Evolutionary conservation across 2,113 vertebrate genomes (phyloP), one percentile per base, ranked within the genome.

Genomic region (Trogon surrucura): DNA sequence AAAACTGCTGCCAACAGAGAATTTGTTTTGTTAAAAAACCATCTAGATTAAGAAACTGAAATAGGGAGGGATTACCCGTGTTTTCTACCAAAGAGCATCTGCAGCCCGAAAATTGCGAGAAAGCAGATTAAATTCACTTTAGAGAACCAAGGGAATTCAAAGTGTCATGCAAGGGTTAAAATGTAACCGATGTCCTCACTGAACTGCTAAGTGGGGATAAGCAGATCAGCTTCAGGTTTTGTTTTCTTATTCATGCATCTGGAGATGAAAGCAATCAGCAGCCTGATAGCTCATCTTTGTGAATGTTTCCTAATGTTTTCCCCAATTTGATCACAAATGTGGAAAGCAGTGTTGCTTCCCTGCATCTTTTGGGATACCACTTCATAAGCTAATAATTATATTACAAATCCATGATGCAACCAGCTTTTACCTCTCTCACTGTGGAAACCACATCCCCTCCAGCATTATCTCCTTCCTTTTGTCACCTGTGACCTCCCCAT

Each of bases 201-300:
- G 56, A 92, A 47, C 45, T 69, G 53, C 69, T 72, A 80, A 93
- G 73, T 54, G 62, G 91, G 77, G 53, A 81, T 89, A 47, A 96
- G 64, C 80, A 71, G 80, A 91, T 91, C 58, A 93, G 16, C 80
- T 81, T 70, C 34, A 72, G 72, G 80, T 92, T 95, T 96, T 96
- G 95, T 93, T 93, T 97, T 96, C 91, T 87, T 86, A 95, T 94
- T 89, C 93, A 81, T 5, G 70, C 80, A 67, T 62, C 56, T 62
- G 27, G 45, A 96, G 92, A 96, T 87, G 65, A 96, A 97, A 89
- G 88, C 73, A 69, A 72, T 89, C 50, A 51, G 22, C 61, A 41
- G 74, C 50, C 78, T 70, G 80, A 78, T 84, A 89, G 65, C 53
- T 47, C 36, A 51, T 81, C 80, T 47, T 71, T 74, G 80, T 83